Percentiles rank a stretch among this genome's conserved stretches.
Conservation (phyloP, 2,888 invertebrate species). For the Drosophila crucigera region DNA sequence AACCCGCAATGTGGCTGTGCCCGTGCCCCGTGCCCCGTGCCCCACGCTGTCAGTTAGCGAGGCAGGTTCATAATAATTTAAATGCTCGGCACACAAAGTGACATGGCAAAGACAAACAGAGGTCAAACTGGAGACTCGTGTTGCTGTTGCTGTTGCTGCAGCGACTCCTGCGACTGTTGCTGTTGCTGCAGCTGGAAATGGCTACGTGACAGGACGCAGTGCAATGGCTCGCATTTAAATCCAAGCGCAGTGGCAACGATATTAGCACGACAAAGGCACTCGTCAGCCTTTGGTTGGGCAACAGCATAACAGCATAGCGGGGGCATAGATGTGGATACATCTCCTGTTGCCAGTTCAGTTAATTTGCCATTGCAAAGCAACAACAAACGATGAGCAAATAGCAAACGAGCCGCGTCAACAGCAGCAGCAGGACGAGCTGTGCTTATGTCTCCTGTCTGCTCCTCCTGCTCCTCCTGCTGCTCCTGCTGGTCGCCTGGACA, state of each 20-base stretch:
- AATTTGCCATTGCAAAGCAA: conserved; percentile 70
- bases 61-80: conserved; percentile 81
- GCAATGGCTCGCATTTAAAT: conserved; percentile 79
- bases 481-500: conserved; percentile 20
- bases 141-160: conserved; percentile 12
- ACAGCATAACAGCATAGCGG: not conserved
- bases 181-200: conserved; percentile 71
- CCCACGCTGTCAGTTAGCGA: conserved; percentile 40
- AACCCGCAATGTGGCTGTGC: conserved; percentile 26
- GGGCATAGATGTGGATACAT: not conserved
- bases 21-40: not conserved
- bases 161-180: conserved; percentile 13
- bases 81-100: conserved; percentile 82
- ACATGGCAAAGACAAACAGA: conserved; percentile 82
- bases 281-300: conserved; percentile 23
- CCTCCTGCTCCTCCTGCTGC: not conserved
- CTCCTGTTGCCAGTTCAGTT: conserved; percentile 55
- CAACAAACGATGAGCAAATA: conserved; percentile 77
- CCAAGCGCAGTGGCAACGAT: conserved; percentile 73
- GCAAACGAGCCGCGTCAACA: conserved; percentile 60
- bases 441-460: not conserved
- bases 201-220: conserved; percentile 77
- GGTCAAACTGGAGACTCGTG: conserved; percentile 61
- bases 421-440: conserved; percentile 23
- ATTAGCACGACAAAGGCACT: conserved; percentile 79